phyloP scores from a whole-genome alignment of 2,888 invertebrate genomes.

The Cerceris rybyensis region DNA sequence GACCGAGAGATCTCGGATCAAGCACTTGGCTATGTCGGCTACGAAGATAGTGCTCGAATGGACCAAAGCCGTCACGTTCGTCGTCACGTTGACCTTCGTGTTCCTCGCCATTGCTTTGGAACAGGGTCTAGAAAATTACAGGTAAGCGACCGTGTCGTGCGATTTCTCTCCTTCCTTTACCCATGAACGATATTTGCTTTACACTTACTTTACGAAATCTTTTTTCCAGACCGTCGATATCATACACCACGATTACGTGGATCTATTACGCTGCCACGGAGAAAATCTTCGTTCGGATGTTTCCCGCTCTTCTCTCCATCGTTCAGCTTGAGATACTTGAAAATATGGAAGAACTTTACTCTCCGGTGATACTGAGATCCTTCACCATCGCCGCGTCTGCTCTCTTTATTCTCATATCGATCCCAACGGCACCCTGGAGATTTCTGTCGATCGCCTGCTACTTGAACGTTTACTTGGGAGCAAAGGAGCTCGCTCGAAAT shows the following conservation, averaged over 20 bases:
- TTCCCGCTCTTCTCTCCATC: slow-evolving; percentile 84
- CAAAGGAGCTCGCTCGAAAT: slow-evolving; percentile 85
- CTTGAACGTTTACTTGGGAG: slow-evolving; percentile 86
- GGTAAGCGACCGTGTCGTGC: slow-evolving; percentile 67
- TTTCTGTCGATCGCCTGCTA: slow-evolving; percentile 85
- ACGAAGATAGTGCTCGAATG: slow-evolving; percentile 91
- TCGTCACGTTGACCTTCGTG: slow-evolving; percentile 90
- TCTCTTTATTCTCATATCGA: slow-evolving; percentile 83
- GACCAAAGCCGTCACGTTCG: slow-evolving; percentile 91
- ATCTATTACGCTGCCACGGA: slow-evolving; percentile 89
- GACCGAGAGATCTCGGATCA: slow-evolving; percentile 88
- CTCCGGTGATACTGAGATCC: slow-evolving; percentile 86
- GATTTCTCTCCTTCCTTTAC: background rate
- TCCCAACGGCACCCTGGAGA: slow-evolving; percentile 84
- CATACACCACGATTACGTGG: slow-evolving; percentile 87
- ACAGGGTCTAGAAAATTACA: slow-evolving; percentile 89
- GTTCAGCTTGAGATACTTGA: slow-evolving; percentile 86
- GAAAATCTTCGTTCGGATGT: slow-evolving; percentile 87
- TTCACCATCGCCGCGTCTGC: slow-evolving; percentile 85
- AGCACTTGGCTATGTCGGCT: slow-evolving; percentile 91
- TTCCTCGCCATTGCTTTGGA: slow-evolving; percentile 89
- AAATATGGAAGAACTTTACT: slow-evolving; percentile 88
- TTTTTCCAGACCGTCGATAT: slow-evolving; percentile 83
- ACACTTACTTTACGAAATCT: background rate
- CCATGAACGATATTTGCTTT: background rate